Percentiles rank a stretch among this genome's conserved stretches.
Conservation (phyloP, 2,888 invertebrate species). For the Eupithecia inturbata region DNA sequence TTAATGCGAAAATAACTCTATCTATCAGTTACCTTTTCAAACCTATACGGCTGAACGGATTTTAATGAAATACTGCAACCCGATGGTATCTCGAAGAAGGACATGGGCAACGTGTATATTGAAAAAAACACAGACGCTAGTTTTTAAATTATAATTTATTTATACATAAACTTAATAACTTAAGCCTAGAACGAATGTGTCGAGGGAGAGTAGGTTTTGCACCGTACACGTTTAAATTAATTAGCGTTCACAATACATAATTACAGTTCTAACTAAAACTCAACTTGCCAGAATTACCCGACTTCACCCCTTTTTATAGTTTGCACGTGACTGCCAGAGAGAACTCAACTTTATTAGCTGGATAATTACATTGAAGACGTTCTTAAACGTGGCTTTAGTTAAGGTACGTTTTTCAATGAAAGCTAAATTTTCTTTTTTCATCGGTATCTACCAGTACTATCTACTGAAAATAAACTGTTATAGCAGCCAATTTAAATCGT, state of each 20-base stretch:
- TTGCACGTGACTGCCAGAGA: constrained; percentile 39
- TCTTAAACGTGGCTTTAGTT: constrained; percentile 34
- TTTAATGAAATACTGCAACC: too few species aligned
- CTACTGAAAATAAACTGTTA: neutral
- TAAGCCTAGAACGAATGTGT: neutral
- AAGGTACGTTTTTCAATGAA: constrained; percentile 10
- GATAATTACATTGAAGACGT: constrained; percentile 45
- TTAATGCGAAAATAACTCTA: too few species aligned
- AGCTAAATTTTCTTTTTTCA: neutral
- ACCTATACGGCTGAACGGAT: too few species aligned
- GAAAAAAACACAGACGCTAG: neutral
- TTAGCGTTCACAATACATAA: constrained; percentile 36
- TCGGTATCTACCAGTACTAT: neutral
- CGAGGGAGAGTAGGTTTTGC: neutral
- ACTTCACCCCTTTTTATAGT: constrained; percentile 42
- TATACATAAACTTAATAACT: neutral
- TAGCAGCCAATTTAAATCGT: neutral
- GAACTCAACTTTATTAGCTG: constrained; percentile 43
- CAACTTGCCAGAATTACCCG: constrained; percentile 35
- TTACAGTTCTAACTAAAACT: constrained; percentile 37
- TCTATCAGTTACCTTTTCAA: too few species aligned
- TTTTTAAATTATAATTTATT: neutral
- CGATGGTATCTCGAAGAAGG: too few species aligned
- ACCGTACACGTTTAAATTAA: constrained; percentile 29
- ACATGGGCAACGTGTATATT: too few species aligned